Base-by-base conservation (phyloP, 1,140 invertebrate genomes). In the Dryas iulia region DNA sequence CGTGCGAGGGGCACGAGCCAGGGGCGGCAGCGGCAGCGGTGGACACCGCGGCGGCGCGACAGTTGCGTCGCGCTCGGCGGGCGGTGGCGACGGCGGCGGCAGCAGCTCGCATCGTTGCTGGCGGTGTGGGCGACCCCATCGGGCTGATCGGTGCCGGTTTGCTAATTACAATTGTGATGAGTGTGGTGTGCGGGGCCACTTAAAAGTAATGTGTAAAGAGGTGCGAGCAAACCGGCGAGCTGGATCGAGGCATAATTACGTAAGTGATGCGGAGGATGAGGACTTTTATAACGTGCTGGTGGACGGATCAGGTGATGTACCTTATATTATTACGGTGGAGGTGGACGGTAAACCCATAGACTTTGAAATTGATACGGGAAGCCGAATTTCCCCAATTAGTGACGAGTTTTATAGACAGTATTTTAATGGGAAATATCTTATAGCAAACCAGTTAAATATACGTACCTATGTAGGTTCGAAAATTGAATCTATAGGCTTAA, bases 401-500 rank as follows among this genome's bases (percentile, higher is more conserved):
- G 69, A 71, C 12, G 59, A 63, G 24, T 59, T 58, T 59, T 72
- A 28, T 64, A 58, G 53, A 35, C 59, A 54, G 7, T 28, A 69
- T 24, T 73, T 76, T 73, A 35, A 14, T 1, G 6, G 72, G 53
- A 73, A 73, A 39, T 58, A 35, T 11, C 24, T 74, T 39, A 10
- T 31, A 31, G 8, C 57, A 7, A 64, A 77, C 69, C 74, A 74
- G 39, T 28, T 74, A 66, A 62, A 69, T 21, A 63, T 76, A 58
- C 74, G 67, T 54, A 56, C 61, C 56, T 76, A 79, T 31, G 53
- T 65, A 0, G 74, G 77, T 24, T 68, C 70, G 25, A 57, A 59
- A 18, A 78, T 76, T 3, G 57, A 72, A 14, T 71, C 72, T 4
- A 35, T 76, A 1, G 74, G 74, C 35, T 76, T 71, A 53, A 79